These are phyloP conservation scores for Antennarius maculatus DNA, from an alignment of 2,797 vertebrate genomes.

Conservation along the genomic window DNA sequence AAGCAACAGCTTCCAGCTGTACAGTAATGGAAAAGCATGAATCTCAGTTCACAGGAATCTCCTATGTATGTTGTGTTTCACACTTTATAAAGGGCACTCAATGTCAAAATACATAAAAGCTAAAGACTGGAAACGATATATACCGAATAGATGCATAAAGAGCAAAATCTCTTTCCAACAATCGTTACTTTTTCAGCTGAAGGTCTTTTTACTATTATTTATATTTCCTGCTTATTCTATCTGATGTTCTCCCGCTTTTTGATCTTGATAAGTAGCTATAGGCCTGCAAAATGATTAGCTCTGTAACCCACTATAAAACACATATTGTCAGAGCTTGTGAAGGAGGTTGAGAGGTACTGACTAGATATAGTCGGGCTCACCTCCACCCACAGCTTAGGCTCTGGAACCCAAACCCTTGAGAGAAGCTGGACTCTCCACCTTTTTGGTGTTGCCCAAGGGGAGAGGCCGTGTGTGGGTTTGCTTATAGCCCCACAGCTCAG, in stretches of 20 bases:
- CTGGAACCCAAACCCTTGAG: too few species aligned
- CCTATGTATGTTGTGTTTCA: slow-evolving; percentile 47
- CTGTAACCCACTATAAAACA: background rate
- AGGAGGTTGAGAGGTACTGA: too few species aligned
- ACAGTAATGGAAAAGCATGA: slow-evolving; percentile 30
- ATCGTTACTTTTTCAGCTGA: background rate
- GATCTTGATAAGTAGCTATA: background rate
- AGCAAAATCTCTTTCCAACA: background rate
- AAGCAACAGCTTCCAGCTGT: slow-evolving; percentile 47
- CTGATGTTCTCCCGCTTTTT: background rate
- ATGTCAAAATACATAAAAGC: slow-evolving; percentile 16
- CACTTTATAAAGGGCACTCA: slow-evolving; percentile 12
- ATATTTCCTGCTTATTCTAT: background rate
- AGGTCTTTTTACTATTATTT: background rate
- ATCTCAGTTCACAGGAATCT: slow-evolving; percentile 18
- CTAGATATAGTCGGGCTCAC: too few species aligned
- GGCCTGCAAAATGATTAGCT: background rate
- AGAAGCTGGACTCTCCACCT: too few species aligned
- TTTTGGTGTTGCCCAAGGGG: too few species aligned
- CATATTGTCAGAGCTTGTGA: too few species aligned
- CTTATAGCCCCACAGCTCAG: too few species aligned
- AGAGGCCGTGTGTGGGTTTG: too few species aligned
- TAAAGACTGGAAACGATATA: background rate
- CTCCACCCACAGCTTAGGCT: too few species aligned
- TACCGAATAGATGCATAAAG: background rate